Conservation (phyloP, 2,113 vertebrate species). For the Himantopus leucocephalus region DNA sequence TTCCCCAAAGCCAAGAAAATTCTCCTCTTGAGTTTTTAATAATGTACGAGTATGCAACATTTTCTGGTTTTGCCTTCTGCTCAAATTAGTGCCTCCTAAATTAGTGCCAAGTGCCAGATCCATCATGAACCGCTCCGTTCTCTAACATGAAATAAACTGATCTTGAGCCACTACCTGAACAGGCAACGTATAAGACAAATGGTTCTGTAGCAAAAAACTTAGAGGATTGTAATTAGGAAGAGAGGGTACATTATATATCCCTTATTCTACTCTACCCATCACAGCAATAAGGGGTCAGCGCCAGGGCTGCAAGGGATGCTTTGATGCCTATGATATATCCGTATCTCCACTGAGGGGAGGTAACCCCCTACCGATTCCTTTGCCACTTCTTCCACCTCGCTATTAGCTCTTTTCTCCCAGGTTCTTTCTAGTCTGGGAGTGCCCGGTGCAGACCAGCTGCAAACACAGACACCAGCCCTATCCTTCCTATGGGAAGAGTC, state of each 20-base stretch:
- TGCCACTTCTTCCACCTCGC: neutral
- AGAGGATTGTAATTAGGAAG: neutral
- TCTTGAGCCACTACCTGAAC: neutral
- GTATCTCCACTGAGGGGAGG: neutral
- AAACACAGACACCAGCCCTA: neutral
- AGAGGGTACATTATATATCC: neutral
- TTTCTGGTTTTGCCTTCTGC: neutral
- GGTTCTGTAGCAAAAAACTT: neutral
- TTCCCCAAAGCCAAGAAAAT: neutral
- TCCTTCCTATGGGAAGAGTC: neutral
- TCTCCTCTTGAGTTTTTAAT: neutral
- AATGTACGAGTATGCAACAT: neutral
- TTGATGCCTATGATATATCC: neutral
- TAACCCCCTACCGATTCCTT: neutral
- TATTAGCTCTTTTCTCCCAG: neutral
- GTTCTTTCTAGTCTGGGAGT: neutral
- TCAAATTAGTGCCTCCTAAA: neutral
- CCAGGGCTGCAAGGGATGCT: neutral
- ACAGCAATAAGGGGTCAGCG: neutral
- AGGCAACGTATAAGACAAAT: neutral
- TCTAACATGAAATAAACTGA: neutral
- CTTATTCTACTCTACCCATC: neutral
- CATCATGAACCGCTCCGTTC: neutral
- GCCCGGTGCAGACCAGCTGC: rapidly evolving
- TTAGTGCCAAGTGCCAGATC: neutral